A percentile compares a stretch with the other conserved stretches of the same genome.
Evolutionary conservation across 1,140 invertebrate genomes (phyloP).

Genomic region (Pogonomyrmex californicus): DNA sequence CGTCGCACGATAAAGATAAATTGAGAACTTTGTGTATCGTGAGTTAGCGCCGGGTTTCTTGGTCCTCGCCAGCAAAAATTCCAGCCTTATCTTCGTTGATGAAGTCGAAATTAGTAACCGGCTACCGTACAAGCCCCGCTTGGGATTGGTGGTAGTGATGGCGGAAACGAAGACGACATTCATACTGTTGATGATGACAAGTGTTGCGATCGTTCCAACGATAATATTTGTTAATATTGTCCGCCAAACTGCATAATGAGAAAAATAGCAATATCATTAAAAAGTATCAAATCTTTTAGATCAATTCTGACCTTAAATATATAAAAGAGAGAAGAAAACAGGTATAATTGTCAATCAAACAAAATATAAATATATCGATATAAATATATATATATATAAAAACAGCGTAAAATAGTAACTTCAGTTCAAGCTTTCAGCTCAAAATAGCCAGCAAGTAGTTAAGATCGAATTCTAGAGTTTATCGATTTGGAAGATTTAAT

Average conservation of each 20-base stretch:
- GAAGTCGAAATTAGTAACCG: constrained; percentile 86
- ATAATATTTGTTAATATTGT: not conserved
- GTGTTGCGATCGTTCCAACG: not conserved
- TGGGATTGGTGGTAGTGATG: constrained; percentile 5
- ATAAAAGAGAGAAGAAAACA: not conserved
- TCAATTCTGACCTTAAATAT: not conserved
- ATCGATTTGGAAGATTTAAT: constrained; percentile 10
- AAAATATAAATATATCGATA: not conserved
- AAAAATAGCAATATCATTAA: not conserved
- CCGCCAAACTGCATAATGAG: no score
- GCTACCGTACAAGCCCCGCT: constrained; percentile 83
- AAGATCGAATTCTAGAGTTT: not conserved
- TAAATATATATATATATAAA: not conserved
- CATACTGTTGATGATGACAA: not conserved
- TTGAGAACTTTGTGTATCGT: constrained; percentile 51
- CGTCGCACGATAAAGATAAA: constrained; percentile 51
- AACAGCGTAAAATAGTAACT: not conserved
- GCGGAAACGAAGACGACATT: constrained; percentile 48
- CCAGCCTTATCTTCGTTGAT: constrained; percentile 84
- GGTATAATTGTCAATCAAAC: not conserved
- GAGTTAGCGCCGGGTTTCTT: constrained; percentile 68
- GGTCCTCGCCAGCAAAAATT: constrained; percentile 83
- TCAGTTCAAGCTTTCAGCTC: not conserved
- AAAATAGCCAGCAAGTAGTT: constrained; percentile 7
- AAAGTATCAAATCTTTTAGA: not conserved